Evolutionary conservation across 1,140 invertebrate genomes (phyloP).

Genomic region (Cylas formicarius): DNA sequence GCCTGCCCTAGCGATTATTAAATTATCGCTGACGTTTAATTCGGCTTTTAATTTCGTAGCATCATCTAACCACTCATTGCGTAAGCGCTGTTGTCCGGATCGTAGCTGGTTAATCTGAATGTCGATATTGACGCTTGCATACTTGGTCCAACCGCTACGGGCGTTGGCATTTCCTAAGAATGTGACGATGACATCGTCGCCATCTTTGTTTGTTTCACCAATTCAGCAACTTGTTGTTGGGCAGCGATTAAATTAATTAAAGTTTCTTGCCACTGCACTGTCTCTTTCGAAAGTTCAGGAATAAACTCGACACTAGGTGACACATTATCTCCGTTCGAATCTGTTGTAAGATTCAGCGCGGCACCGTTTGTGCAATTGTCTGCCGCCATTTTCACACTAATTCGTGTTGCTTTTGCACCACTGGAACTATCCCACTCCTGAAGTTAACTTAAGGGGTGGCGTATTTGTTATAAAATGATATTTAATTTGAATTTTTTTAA

Average conservation of each 20-base stretch:
- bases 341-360: too few relatives aligned
- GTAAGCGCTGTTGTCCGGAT: slow-evolving; percentile 16
- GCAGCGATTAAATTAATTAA: slow-evolving; percentile 25
- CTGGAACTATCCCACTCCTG: too few relatives aligned
- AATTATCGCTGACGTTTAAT: slow-evolving; percentile 11
- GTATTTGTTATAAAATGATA: too few relatives aligned
- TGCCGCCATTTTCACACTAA: too few relatives aligned
- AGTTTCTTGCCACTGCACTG: slow-evolving; percentile 27
- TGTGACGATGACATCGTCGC: background rate
- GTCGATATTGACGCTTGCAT: slow-evolving; percentile 4
- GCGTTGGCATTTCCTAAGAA: too few relatives aligned
- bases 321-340: too few relatives aligned
- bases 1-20: slow-evolving; percentile 15
- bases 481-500: too few relatives aligned
- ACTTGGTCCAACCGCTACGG: background rate
- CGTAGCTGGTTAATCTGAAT: slow-evolving; percentile 14
- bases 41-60: slow-evolving; percentile 19
- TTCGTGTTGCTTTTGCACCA: too few relatives aligned
- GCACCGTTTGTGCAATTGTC: too few relatives aligned
- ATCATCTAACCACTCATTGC: slow-evolving; percentile 19
- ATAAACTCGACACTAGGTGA: too few relatives aligned
- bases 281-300: too few relatives aligned
- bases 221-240: slow-evolving; percentile 7
- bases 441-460: too few relatives aligned
- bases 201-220: slow-evolving; percentile 4